These are phyloP conservation scores for Amitus sp. DNA, from an alignment of 2,888 invertebrate genomes.

Conservation along the genomic window DNA sequence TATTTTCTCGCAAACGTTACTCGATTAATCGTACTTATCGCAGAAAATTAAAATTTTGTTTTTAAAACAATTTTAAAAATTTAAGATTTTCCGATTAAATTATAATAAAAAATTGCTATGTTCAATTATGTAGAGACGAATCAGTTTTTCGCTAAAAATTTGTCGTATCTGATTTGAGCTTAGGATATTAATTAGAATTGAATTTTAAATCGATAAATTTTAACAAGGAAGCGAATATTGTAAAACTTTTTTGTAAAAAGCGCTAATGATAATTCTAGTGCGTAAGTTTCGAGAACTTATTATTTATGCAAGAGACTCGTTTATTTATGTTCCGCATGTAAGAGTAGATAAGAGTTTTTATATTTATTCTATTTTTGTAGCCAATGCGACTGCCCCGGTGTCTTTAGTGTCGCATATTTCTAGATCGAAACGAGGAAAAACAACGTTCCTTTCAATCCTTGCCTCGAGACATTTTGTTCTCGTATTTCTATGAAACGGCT, in stretches of 20 bases:
- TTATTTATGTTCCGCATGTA: constrained; percentile 5
- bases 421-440: background rate
- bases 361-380: constrained; percentile 4
- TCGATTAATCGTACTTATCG: too few relatives aligned
- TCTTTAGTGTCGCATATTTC: background rate
- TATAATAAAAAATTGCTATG: too few relatives aligned
- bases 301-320: background rate
- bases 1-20: too few relatives aligned
- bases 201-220: too few relatives aligned
- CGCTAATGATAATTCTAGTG: background rate
- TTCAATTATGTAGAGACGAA: too few relatives aligned
- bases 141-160: too few relatives aligned
- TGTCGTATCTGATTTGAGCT: too few relatives aligned
- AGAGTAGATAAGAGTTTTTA: background rate
- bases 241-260: background rate
- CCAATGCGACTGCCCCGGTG: background rate
- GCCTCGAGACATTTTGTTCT: background rate
- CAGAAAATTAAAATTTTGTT: background rate
- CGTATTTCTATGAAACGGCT: background rate
- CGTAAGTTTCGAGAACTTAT: background rate
- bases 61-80: too few relatives aligned
- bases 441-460: background rate
- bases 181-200: too few relatives aligned
- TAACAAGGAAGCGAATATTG: too few relatives aligned
- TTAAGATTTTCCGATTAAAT: too few relatives aligned